Evolutionary conservation across 2,888 invertebrate genomes (phyloP).

Genomic region (Pollenia griseotomentosa): DNA sequence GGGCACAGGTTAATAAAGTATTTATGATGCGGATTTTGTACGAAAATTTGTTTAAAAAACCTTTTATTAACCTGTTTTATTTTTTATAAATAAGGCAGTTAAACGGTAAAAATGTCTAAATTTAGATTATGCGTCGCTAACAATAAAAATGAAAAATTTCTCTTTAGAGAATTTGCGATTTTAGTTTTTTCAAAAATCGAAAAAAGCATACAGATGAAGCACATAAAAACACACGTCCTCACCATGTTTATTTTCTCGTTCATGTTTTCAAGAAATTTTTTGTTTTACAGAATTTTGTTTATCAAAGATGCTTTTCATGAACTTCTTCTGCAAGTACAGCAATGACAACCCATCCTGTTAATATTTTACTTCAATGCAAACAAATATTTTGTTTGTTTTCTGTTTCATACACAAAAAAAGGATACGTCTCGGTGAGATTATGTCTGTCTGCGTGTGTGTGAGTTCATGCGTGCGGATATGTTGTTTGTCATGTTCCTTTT

Average conservation of each 20-base stretch:
- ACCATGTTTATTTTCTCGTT: conserved; percentile 19
- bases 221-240: not conserved
- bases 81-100: too few relatives aligned
- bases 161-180: not conserved
- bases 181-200: not conserved
- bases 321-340: conserved; percentile 25
- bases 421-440: not conserved
- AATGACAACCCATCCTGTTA: not conserved
- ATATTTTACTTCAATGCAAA: conserved; percentile 11
- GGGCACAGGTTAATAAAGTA: too few relatives aligned
- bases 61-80: too few relatives aligned
- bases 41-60: too few relatives aligned
- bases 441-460: not conserved
- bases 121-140: not conserved
- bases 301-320: conserved; percentile 51
- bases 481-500: conserved; percentile 44
- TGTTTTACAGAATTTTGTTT: conserved; percentile 46
- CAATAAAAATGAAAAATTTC: not conserved
- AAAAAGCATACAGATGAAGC: not conserved
- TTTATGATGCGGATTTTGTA: too few relatives aligned
- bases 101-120: too few relatives aligned
- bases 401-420: not conserved
- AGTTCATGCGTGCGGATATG: conserved; percentile 25
- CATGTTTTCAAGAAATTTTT: conserved; percentile 38
- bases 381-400: conserved; percentile 9